Percentiles rank a stretch among this genome's conserved stretches.
These are phyloP conservation scores for Bellardia bayeri DNA, from an alignment of 2,888 invertebrate species.

Conservation along the genomic window DNA sequence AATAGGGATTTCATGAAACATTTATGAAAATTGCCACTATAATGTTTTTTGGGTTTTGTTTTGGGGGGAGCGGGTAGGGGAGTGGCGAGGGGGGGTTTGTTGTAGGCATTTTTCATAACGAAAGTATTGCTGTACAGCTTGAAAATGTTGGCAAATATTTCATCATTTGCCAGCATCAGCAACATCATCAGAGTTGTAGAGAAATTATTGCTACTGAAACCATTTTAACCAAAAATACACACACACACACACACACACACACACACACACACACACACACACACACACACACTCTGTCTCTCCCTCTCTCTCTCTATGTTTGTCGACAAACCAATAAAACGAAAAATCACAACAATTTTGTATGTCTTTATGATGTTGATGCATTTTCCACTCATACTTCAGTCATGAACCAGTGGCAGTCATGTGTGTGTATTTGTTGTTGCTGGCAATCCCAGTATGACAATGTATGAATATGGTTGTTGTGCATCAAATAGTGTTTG, in stretches of 20 bases:
- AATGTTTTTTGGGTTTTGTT: neutral
- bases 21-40: constrained; percentile 53
- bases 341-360: constrained; percentile 38
- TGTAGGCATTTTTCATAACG: constrained; percentile 36
- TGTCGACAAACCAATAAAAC: neutral
- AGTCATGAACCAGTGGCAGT: neutral
- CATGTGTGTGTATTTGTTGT: neutral
- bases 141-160: neutral
- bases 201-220: neutral
- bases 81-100: neutral
- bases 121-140: neutral
- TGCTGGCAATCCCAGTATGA: constrained; percentile 33
- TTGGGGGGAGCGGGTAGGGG: no score
- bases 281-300: neutral
- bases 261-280: neutral
- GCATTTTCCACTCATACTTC: constrained; percentile 42
- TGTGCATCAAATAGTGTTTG: neutral
- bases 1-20: constrained; percentile 32
- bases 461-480: neutral
- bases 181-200: constrained; percentile 17
- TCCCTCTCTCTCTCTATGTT: no score
- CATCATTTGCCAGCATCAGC: constrained; percentile 10
- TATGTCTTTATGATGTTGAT: constrained; percentile 50
- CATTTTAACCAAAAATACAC: neutral
- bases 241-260: neutral